Base-by-base conservation (phyloP, 2,888 invertebrate genomes). In the Xestia ashworthii region DNA sequence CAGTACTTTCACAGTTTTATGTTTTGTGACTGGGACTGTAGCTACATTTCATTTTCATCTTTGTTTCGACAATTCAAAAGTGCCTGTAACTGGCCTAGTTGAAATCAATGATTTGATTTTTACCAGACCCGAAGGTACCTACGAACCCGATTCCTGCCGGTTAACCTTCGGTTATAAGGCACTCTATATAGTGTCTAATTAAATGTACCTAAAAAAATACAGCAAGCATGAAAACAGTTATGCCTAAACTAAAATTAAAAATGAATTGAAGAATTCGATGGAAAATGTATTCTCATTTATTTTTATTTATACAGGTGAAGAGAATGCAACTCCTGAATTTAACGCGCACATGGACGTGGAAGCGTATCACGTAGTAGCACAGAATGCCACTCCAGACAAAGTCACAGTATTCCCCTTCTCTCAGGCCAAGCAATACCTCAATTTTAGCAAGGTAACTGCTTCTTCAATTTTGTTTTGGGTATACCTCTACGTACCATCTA, bases 301-400 rank as follows among this genome's bases (percentile, higher is more conserved):
- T 38, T 58, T 16, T 50, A 4, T 50, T 50, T 50, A 22, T 16
- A 19, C 80, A 96, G 95, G 84, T 90, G 91, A 92, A 5, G 58
- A 87, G 0, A 81, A 90, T 41, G 88, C 91, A 0, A 32, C 81
- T 0, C 90, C 95, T 3, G 96, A 96, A 81, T 96, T 96, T 77
- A 96, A 96, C 55, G 95, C 95, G 0, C 84, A 83, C 1, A 92
- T 93, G 91, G 96, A 96, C n/a, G 93, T 92, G 0, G 96, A 96
- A 88, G 94, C 95, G 0, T 96, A 96, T 72, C 92, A 93, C 50
- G 91, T 95, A 0, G 85, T 95, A 0, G 90, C 90, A 12, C 89
- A 93, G 69, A 90, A 93, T 32, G 93, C 95, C 0, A 91, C 80
- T 0, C 93, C 95, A 0, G 92, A 95, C 5, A 94, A 94, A 90